These are phyloP conservation scores for Tigriopus californicus DNA, from an alignment of 2,888 invertebrate species.

Conservation along the genomic window DNA sequence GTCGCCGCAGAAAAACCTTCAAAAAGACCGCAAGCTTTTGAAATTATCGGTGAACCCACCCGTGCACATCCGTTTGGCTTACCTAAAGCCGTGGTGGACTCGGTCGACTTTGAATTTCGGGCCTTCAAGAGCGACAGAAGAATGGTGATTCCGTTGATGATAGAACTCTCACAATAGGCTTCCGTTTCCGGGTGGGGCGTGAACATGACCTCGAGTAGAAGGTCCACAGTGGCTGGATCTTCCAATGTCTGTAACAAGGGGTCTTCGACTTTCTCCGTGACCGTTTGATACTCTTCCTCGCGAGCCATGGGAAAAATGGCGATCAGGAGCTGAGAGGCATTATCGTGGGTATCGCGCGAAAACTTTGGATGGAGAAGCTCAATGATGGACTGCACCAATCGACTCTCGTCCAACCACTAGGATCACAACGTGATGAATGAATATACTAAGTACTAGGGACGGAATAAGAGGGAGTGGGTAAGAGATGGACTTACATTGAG, in stretches of 20 bases:
- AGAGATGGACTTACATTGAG: background rate
- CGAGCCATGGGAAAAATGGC: slow-evolving; percentile 17
- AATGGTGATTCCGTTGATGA: slow-evolving; percentile 59
- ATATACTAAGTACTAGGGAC: background rate
- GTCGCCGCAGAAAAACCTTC: too few relatives aligned
- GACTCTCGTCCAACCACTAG: slow-evolving; percentile 77
- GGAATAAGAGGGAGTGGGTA: background rate
- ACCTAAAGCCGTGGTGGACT: too few relatives aligned
- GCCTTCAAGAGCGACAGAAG: slow-evolving; percentile 47
- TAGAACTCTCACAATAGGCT: slow-evolving; percentile 38
- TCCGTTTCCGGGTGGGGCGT: too few relatives aligned
- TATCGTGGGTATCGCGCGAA: slow-evolving; percentile 19
- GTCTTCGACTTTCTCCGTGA: background rate
- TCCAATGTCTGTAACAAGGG: background rate
- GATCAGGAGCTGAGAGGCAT: slow-evolving; percentile 19
- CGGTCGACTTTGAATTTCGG: background rate
- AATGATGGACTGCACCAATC: slow-evolving; percentile 60
- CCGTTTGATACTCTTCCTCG: background rate
- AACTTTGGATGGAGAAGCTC: slow-evolving; percentile 30
- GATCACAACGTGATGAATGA: slow-evolving; percentile 17
- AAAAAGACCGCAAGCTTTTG: too few relatives aligned
- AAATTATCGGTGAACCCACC: too few relatives aligned
- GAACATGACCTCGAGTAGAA: slow-evolving; percentile 55
- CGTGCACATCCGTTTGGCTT: too few relatives aligned
- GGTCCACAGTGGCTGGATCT: slow-evolving; percentile 39